Evolutionary conservation across 2,888 invertebrate genomes (phyloP).

Genomic region (Cheiracanthium punctorium): DNA sequence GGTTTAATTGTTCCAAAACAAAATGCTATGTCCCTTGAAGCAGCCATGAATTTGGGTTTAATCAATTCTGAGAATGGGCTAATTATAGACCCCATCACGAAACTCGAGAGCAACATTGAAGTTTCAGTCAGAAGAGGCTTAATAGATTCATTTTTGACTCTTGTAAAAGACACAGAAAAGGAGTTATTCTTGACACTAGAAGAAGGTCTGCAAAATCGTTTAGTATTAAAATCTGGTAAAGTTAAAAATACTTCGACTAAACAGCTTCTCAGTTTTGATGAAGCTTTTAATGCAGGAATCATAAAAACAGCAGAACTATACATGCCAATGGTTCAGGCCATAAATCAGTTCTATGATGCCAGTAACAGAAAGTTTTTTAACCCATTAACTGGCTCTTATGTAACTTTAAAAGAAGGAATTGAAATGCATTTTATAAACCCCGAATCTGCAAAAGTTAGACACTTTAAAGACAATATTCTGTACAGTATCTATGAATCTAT

Average conservation of each 20-base stretch:
- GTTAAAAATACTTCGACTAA: slow-evolving; percentile 81
- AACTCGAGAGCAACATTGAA: slow-evolving; percentile 83
- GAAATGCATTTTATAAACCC: slow-evolving; percentile 72
- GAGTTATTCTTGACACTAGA: slow-evolving; percentile 81
- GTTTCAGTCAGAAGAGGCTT: slow-evolving; percentile 87
- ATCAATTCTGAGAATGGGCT: slow-evolving; percentile 77
- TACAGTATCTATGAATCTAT: slow-evolving; percentile 84
- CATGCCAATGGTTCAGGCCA: slow-evolving; percentile 73
- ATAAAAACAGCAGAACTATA: slow-evolving; percentile 76
- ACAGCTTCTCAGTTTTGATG: slow-evolving; percentile 79
- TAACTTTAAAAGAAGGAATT: slow-evolving; percentile 88
- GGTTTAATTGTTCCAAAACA: slow-evolving; percentile 84
- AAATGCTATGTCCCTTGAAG: slow-evolving; percentile 84
- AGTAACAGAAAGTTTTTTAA: slow-evolving; percentile 86
- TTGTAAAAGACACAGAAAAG: slow-evolving; percentile 75
- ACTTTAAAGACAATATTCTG: slow-evolving; percentile 80
- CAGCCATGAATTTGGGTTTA: slow-evolving; percentile 75
- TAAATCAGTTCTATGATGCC: slow-evolving; percentile 87
- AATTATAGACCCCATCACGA: slow-evolving; percentile 84
- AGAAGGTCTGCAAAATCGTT: slow-evolving; percentile 75
- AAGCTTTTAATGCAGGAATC: slow-evolving; percentile 76
- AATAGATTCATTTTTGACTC: slow-evolving; percentile 87
- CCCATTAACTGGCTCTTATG: slow-evolving; percentile 87
- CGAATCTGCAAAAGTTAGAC: slow-evolving; percentile 74
- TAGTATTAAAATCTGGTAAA: slow-evolving; percentile 81